Evolutionary conservation across 2,113 vertebrate genomes (phyloP), one percentile per base, ranked within the genome.

Genomic region (Clarias magur): DNA sequence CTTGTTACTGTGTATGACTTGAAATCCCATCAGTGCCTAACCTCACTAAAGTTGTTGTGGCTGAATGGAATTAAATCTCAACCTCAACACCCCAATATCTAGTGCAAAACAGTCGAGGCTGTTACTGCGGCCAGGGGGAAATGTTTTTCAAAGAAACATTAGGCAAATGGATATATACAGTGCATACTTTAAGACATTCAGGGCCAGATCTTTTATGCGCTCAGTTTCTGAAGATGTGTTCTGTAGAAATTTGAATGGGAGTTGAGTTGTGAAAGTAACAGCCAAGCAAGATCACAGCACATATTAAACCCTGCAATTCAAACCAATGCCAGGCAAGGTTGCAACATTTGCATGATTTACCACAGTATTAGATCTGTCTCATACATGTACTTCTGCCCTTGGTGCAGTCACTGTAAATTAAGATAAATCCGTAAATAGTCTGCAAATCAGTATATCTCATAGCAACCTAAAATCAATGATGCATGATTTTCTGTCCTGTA

Each of bases 151-250:
- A 80, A 59, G 27, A 59, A 30, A 60, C 27, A 38, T 80, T 80
- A 60, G 56, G 27, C 78, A 80, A 80, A 80, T 60, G 78, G 78
- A 80, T 80, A 27, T 60, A 34, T 30, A 80, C 19, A 30, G 21
- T 30, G 60, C 19, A 30, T 80, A 80, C 56, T 38, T 60, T 11
- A 80, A 56, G 56, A 11, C 78, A 80, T 81, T 81, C 10, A 25
- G 19, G 30, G 79, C 30, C 30, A 62, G 30, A 62, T 81, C 27
- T 59, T 60, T 59, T 60, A 60, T 25, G 57, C 17, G 60, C 11
- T 2, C 57, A 59, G 30, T 34, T 34, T 34, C 30, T 1, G 75
- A 80, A 59, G 11, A 80, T 34, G 57, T 10, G 60, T 79, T 56
- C 7, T 56, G 73, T 79, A 0, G 4, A 76, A 76, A 3, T n/a